A percentile compares a stretch with the other conserved stretches of the same genome.
These are phyloP conservation scores for Latrodectus elegans DNA, from an alignment of 2,888 invertebrate species.

Conservation along the genomic window DNA sequence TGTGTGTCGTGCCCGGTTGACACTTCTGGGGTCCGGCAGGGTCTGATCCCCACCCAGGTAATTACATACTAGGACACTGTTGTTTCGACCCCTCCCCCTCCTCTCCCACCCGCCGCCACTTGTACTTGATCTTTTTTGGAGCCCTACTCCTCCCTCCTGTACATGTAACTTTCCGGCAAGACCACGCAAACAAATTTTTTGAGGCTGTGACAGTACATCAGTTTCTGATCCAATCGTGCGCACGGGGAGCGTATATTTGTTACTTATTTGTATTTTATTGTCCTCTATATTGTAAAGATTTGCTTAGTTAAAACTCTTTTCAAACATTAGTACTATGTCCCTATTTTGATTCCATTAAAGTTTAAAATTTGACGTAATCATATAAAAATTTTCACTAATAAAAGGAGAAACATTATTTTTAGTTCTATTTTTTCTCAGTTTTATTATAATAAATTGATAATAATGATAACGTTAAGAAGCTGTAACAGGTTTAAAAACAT, in stretches of 20 bases:
- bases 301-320: no score
- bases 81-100: conserved; percentile 13
- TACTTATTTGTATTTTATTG: not conserved
- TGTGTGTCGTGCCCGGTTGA: conserved; percentile 67
- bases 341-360: no score
- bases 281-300: no score
- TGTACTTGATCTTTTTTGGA: conserved; percentile 63
- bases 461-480: no score
- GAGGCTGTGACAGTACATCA: not conserved
- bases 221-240: not conserved
- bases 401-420: no score
- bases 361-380: no score
- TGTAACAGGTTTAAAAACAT: no score
- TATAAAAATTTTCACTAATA: no score
- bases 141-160: conserved; percentile 31
- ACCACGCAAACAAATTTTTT: conserved; percentile 63
- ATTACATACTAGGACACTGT: conserved; percentile 43
- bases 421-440: no score
- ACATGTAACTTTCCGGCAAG: conserved; percentile 60
- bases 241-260: not conserved
- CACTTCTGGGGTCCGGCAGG: conserved; percentile 59
- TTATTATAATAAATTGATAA: no score
- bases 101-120: conserved; percentile 20
- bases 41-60: conserved; percentile 64
- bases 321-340: no score